These are phyloP conservation scores for Brassicogethes aeneus DNA, from an alignment of 2,888 invertebrate species.

Conservation along the genomic window DNA sequence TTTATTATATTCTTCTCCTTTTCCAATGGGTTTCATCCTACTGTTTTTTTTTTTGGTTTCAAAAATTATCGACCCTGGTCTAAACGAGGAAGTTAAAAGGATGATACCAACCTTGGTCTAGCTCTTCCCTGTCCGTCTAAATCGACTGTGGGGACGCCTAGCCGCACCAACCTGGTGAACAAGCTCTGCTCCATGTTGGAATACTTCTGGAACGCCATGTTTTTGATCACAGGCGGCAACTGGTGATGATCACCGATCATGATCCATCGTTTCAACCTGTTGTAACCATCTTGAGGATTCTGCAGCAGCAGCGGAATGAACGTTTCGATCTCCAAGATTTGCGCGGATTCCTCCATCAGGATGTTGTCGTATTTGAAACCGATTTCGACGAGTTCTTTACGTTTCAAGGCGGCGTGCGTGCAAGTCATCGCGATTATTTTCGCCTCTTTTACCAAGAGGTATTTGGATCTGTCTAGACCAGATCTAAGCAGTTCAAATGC, in stretches of 20 bases:
- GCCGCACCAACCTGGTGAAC: slow-evolving; percentile 89
- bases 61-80: background rate
- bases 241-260: slow-evolving; percentile 99
- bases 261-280: slow-evolving; percentile 96
- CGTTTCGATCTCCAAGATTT: slow-evolving; percentile 98
- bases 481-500: slow-evolving; percentile 95
- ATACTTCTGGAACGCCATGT: slow-evolving; percentile 99
- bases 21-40: too few species aligned
- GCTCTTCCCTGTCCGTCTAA: slow-evolving; percentile 97
- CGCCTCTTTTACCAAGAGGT: slow-evolving; percentile 94
- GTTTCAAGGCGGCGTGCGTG: slow-evolving; percentile 95
- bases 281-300: slow-evolving; percentile 94
- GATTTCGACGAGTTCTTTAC: slow-evolving; percentile 91
- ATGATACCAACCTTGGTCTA: slow-evolving; percentile 63
- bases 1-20: too few species aligned
- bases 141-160: slow-evolving; percentile 96
- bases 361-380: slow-evolving; percentile 98
- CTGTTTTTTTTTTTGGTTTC: too few species aligned
- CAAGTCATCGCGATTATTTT: slow-evolving; percentile 99
- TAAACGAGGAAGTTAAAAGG: too few species aligned
- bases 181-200: slow-evolving; percentile 99
- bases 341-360: slow-evolving; percentile 98
- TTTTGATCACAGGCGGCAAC: slow-evolving; percentile 97
- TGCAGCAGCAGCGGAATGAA: slow-evolving; percentile 98
- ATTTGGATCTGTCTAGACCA: slow-evolving; percentile 92